These are phyloP conservation scores for Oligia fasciuncula DNA, from an alignment of 2,888 invertebrate genomes.

Conservation along the genomic window DNA sequence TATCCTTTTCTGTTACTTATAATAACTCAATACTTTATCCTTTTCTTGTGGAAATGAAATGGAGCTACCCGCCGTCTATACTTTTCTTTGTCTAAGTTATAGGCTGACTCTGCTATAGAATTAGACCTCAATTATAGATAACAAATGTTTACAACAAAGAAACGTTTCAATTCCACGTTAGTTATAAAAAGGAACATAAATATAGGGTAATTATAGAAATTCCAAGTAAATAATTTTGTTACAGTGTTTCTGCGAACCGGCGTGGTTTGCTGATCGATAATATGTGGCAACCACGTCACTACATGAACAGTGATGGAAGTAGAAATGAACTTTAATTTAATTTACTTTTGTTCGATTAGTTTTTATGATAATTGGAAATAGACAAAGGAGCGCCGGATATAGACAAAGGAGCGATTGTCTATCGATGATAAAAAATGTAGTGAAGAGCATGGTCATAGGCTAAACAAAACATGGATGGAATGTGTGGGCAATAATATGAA, in stretches of 20 bases:
- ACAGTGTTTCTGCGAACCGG: conserved; percentile 46
- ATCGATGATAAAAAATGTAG: not conserved
- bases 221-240: conserved; percentile 42
- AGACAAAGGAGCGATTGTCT: too few species aligned
- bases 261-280: conserved; percentile 44
- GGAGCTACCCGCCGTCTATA: too few species aligned
- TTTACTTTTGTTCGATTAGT: not conserved
- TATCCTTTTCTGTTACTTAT: too few species aligned
- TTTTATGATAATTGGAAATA: not conserved
- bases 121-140: conserved; percentile 6
- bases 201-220: conserved; percentile 31
- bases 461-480: not conserved
- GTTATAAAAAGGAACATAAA: conserved; percentile 19
- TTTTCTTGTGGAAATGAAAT: too few species aligned
- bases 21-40: too few species aligned
- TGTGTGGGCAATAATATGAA: not conserved
- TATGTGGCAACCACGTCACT: conserved; percentile 20
- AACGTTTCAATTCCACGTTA: conserved; percentile 10
- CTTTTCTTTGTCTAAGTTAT: too few species aligned
- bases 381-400: too few species aligned
- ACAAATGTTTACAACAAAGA: conserved; percentile 28
- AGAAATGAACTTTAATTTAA: conserved; percentile 8
- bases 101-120: too few species aligned
- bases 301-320: not conserved
- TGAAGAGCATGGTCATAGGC: not conserved